Evolutionary conservation across 2,888 invertebrate genomes (phyloP).

Genomic region (Cepaea hortensis): DNA sequence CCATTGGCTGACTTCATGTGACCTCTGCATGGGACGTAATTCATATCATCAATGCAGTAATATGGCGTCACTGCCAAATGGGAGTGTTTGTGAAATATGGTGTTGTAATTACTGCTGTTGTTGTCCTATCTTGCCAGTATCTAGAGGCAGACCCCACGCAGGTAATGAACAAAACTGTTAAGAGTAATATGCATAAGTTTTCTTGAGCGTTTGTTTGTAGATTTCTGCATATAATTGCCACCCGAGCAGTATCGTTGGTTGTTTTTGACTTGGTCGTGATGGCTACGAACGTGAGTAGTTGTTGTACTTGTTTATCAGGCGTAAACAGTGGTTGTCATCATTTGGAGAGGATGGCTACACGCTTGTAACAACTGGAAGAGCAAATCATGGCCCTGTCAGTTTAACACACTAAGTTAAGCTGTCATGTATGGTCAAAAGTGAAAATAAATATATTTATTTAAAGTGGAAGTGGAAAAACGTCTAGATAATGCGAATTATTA

Average conservation of each 20-base stretch:
- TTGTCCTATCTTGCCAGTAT: neutral
- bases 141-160: neutral
- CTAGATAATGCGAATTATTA: no score
- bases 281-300: neutral
- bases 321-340: slow-evolving; percentile 13
- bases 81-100: neutral
- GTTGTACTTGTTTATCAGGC: neutral
- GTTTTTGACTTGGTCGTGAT: neutral
- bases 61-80: neutral
- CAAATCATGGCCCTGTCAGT: no score
- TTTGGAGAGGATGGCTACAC: neutral
- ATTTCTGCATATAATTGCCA: neutral
- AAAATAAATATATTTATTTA: no score
- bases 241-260: neutral
- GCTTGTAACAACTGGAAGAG: no score
- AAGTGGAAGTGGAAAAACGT: no score
- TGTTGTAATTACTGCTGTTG: neutral
- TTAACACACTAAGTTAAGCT: no score
- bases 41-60: neutral
- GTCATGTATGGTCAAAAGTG: no score
- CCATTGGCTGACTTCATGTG: slow-evolving; percentile 22
- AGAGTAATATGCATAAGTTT: slow-evolving; percentile 10
- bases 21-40: slow-evolving; percentile 29
- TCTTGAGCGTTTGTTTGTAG: neutral
- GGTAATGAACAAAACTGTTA: neutral